These are phyloP conservation scores for Dascyllus trimaculatus DNA, from an alignment of 2,113 vertebrate species.

Conservation along the genomic window DNA sequence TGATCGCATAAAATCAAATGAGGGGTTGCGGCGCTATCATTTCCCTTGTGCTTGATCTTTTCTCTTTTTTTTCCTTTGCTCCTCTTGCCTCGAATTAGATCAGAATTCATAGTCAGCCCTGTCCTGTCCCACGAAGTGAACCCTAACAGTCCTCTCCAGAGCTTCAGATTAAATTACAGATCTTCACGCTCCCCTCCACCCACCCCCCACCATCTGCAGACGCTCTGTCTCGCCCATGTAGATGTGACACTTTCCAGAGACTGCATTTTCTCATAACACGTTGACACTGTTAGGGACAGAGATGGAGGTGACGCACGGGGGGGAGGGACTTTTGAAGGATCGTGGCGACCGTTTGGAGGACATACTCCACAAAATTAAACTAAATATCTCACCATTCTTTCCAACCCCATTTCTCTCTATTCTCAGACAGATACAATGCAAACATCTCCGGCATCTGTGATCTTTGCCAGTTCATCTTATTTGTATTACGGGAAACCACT, in stretches of 20 bases:
- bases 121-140: slow-evolving; percentile 66
- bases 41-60: slow-evolving; percentile 42
- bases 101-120: slow-evolving; percentile 53
- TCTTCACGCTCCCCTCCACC: slow-evolving; percentile 52
- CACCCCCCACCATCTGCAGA: neutral
- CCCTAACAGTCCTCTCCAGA: slow-evolving; percentile 68
- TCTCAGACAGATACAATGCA: slow-evolving; percentile 39
- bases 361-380: slow-evolving; percentile 44
- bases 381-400: slow-evolving; percentile 22
- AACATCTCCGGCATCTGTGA: slow-evolving; percentile 62
- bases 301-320: slow-evolving; percentile 26
- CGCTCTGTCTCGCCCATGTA: slow-evolving; percentile 61
- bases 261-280: slow-evolving; percentile 68
- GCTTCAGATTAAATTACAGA: slow-evolving; percentile 82
- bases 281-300: slow-evolving; percentile 52
- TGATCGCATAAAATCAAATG: slow-evolving; percentile 48
- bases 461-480: slow-evolving; percentile 64
- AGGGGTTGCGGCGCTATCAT: slow-evolving; percentile 38
- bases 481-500: slow-evolving; percentile 61
- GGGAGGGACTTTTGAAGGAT: slow-evolving; percentile 19
- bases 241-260: slow-evolving; percentile 78
- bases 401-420: slow-evolving; percentile 9
- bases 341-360: slow-evolving; percentile 41
- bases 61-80: slow-evolving; percentile 11
- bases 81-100: slow-evolving; percentile 63